phyloP scores from a whole-genome alignment of 2,113 vertebrate species.

The Crotalus tigris region DNA sequence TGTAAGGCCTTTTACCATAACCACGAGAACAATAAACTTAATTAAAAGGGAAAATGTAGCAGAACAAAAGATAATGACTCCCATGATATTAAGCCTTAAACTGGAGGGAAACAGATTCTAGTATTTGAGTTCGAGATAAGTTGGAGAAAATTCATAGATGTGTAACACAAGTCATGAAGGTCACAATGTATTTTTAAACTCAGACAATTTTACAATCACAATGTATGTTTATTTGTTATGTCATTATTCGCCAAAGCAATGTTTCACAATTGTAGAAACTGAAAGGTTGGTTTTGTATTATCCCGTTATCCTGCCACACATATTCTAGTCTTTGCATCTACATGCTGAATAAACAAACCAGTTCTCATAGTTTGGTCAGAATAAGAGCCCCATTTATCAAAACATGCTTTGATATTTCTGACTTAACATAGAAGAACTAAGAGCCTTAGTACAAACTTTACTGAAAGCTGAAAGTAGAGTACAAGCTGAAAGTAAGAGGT shows the following conservation, averaged over 20 bases:
- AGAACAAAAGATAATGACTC: not conserved
- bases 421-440: not conserved
- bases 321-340: not conserved
- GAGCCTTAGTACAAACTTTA: not conserved
- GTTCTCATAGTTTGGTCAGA: not conserved
- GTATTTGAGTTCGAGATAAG: not conserved
- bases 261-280: not conserved
- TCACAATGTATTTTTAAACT: not conserved
- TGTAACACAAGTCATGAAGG: not conserved
- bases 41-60: not conserved
- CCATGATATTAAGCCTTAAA: not conserved
- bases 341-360: not conserved
- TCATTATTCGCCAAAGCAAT: not conserved
- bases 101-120: not conserved
- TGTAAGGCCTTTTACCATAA: not conserved
- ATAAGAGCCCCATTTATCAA: not conserved
- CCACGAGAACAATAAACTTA: not conserved
- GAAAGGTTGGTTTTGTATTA: not conserved
- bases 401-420: not conserved
- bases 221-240: not conserved
- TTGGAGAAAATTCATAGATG: not conserved
- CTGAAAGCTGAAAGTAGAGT: not conserved
- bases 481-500: not conserved
- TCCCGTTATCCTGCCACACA: not conserved
- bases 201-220: not conserved